Evolutionary conservation across 2,888 invertebrate genomes (phyloP).

Genomic region (Limnephilus marmoratus): DNA sequence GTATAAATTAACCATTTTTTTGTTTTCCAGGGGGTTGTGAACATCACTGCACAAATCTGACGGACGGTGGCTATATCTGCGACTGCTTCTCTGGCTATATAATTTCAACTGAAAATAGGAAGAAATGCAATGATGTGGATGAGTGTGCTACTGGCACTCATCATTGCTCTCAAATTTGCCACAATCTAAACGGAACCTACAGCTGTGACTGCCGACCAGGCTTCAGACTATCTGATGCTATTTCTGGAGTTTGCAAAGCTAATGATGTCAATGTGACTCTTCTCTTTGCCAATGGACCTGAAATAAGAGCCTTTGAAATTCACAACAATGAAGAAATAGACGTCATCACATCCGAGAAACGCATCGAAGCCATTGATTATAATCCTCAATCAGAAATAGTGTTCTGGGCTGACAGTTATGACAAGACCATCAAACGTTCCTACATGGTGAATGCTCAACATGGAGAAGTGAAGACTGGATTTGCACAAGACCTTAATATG

Average conservation of each 20-base stretch:
- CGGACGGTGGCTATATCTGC: constrained; percentile 91
- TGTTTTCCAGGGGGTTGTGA: constrained; percentile 87
- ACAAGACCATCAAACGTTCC: constrained; percentile 93
- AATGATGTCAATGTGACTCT: constrained; percentile 82
- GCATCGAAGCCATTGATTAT: constrained; percentile 94
- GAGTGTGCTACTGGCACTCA: constrained; percentile 91
- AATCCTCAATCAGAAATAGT: constrained; percentile 90
- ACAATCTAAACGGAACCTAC: constrained; percentile 93
- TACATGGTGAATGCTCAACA: constrained; percentile 89
- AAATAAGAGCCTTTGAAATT: constrained; percentile 86
- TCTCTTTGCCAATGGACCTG: constrained; percentile 89
- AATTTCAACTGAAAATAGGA: constrained; percentile 86
- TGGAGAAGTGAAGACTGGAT: constrained; percentile 88
- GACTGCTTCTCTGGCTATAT: constrained; percentile 92
- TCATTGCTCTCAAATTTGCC: constrained; percentile 95
- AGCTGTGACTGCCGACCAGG: constrained; percentile 92
- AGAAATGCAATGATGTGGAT: constrained; percentile 92
- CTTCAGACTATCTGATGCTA: constrained; percentile 84
- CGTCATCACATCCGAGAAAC: constrained; percentile 89
- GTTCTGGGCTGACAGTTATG: constrained; percentile 97
- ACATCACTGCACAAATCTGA: constrained; percentile 92
- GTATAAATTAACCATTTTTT: neutral
- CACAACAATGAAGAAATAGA: constrained; percentile 84
- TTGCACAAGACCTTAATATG: constrained; percentile 91
- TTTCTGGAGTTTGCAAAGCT: constrained; percentile 90